Evolutionary conservation across 2,888 invertebrate genomes (phyloP).

Genomic region (Crepidodera aurea): DNA sequence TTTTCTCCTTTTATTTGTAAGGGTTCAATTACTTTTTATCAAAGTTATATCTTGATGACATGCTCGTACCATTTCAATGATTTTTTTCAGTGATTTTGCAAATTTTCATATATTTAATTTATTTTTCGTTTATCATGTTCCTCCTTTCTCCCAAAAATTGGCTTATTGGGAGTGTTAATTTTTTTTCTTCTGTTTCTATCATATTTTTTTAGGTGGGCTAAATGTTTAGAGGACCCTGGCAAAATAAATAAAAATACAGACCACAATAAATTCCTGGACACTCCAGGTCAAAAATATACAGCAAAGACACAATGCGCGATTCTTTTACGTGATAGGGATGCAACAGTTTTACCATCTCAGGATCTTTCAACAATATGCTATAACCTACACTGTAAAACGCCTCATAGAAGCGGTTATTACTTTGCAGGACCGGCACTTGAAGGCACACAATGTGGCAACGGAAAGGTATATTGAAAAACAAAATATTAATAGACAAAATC

Average conservation of each 20-base stretch:
- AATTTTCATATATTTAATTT: too few species aligned
- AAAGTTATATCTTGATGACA: too few species aligned
- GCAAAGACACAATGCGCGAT: constrained; percentile 80
- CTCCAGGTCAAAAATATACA: constrained; percentile 75
- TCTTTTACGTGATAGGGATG: constrained; percentile 74
- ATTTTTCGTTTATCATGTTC: too few species aligned
- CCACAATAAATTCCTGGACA: constrained; percentile 69
- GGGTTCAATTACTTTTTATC: too few species aligned
- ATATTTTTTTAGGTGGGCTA: constrained; percentile 65
- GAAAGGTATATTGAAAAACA: constrained; percentile 64
- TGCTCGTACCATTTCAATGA: too few species aligned
- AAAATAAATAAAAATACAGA: constrained; percentile 64
- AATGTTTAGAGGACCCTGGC: constrained; percentile 71
- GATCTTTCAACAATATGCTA: constrained; percentile 66
- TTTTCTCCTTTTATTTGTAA: too few species aligned
- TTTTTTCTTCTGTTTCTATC: too few species aligned
- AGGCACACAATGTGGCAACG: constrained; percentile 75
- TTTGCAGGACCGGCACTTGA: constrained; percentile 85
- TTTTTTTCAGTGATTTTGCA: too few species aligned
- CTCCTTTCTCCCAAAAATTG: too few species aligned
- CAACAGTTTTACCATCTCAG: constrained; percentile 63
- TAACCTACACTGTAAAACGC: constrained; percentile 75
- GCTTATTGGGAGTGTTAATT: too few species aligned
- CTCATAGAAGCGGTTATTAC: constrained; percentile 77
- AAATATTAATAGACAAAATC: neutral